A percentile compares a stretch with the other conserved stretches of the same genome.
Evolutionary conservation across 2,797 vertebrate genomes (phyloP).

Genomic region (Pygocentrus nattereri): DNA sequence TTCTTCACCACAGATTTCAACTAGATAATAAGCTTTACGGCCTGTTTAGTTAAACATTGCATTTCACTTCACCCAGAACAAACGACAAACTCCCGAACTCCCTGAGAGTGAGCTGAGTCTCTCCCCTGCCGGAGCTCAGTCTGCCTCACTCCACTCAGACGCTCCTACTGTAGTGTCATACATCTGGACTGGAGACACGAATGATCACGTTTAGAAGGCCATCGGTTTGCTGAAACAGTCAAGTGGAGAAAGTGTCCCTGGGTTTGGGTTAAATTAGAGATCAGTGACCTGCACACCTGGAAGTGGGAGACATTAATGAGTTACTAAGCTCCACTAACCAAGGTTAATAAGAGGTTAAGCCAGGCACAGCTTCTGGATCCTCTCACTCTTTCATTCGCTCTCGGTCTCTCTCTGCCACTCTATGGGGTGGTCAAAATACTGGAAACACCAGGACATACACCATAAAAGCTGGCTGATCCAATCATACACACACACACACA

Average conservation of each 20-base stretch:
- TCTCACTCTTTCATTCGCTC: conserved; percentile 21
- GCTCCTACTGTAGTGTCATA: not conserved
- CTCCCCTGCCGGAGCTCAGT: not conserved
- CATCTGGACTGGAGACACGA: not conserved
- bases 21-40: too few relatives aligned
- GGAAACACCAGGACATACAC: not conserved
- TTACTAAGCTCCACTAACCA: conserved; percentile 73
- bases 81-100: too few relatives aligned
- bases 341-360: conserved; percentile 68
- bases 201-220: not conserved
- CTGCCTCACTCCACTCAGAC: not conserved
- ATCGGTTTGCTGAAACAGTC: not conserved
- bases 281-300: conserved; percentile 77
- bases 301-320: conserved; percentile 82
- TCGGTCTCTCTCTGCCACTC: conserved; percentile 1
- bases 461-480: too few relatives aligned
- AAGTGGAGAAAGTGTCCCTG: not conserved
- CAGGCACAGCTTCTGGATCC: conserved; percentile 23
- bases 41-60: too few relatives aligned
- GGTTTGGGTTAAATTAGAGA: not conserved
- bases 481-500: too few relatives aligned
- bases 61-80: too few relatives aligned
- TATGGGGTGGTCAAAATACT: not conserved
- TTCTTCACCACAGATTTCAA: too few relatives aligned
- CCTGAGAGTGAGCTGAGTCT: not conserved